phyloP scores from a whole-genome alignment of 2,888 invertebrate genomes.

The Cryptosula pallasiana region DNA sequence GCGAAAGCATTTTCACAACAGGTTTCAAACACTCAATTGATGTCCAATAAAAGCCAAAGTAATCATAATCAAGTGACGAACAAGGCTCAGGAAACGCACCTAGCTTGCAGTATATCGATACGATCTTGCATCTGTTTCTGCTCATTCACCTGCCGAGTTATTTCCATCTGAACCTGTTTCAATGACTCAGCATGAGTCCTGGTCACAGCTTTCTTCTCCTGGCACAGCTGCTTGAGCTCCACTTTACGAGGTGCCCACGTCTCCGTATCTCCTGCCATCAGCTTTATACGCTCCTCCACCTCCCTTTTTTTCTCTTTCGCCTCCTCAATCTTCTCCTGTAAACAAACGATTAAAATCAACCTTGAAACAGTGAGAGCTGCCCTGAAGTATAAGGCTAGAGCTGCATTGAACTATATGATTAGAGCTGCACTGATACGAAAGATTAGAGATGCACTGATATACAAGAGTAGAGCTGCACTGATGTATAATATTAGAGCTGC shows the following conservation, averaged over 20 bases:
- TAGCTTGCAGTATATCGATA: conserved; percentile 41
- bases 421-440: no score
- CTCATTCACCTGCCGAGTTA: conserved; percentile 34
- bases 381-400: no score
- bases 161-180: conserved; percentile 33
- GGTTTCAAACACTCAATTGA: no score
- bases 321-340: conserved; percentile 2
- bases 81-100: conserved; percentile 36
- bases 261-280: neutral
- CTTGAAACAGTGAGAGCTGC: no score
- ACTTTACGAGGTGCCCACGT: neutral
- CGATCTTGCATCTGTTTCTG: conserved; percentile 35
- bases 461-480: no score
- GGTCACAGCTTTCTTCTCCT: neutral
- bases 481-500: no score
- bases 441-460: no score
- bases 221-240: neutral
- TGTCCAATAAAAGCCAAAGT: no score
- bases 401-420: no score
- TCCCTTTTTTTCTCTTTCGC: conserved; percentile 7
- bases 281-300: neutral
- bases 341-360: no score
- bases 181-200: conserved; percentile 29
- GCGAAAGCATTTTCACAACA: no score
- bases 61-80: no score